Evolutionary conservation across 1,140 invertebrate species (phyloP).

Genomic region (Eriosoma lanigerum): DNA sequence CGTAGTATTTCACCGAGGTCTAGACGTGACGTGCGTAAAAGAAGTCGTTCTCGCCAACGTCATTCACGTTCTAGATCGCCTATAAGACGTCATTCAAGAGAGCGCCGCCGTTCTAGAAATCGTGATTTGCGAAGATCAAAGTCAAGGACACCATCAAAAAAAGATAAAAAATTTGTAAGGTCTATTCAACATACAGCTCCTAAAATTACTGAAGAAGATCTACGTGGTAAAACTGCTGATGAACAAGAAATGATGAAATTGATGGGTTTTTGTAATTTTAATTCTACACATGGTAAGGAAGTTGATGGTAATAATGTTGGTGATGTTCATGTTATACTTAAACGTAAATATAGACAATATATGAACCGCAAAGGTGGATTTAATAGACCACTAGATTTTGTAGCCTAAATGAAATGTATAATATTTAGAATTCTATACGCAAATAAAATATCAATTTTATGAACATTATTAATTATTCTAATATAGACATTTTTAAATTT

Average conservation of each 20-base stretch:
- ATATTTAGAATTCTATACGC: neutral
- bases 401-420: slow-evolving; percentile 64
- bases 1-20: slow-evolving; percentile 17
- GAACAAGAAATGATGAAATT: slow-evolving; percentile 95
- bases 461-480: no score
- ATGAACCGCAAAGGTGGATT: slow-evolving; percentile 99
- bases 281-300: slow-evolving; percentile 93
- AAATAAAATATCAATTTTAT: no score
- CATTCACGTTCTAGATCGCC: slow-evolving; percentile 37
- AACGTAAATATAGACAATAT: slow-evolving; percentile 97
- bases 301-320: slow-evolving; percentile 91
- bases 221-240: slow-evolving; percentile 81
- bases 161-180: slow-evolving; percentile 14
- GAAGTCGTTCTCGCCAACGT: slow-evolving; percentile 34
- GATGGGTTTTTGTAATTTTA: slow-evolving; percentile 96
- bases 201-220: slow-evolving; percentile 62
- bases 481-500: no score
- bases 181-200: slow-evolving; percentile 32
- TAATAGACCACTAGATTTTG: slow-evolving; percentile 95
- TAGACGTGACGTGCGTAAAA: slow-evolving; percentile 41
- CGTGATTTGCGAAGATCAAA: slow-evolving; percentile 52
- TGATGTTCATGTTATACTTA: slow-evolving; percentile 91
- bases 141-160: slow-evolving; percentile 52
- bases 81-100: slow-evolving; percentile 40
- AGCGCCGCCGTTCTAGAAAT: slow-evolving; percentile 50